Base-by-base conservation (phyloP, 2,888 invertebrate genomes). In the Caenorhabditis sp. region DNA sequence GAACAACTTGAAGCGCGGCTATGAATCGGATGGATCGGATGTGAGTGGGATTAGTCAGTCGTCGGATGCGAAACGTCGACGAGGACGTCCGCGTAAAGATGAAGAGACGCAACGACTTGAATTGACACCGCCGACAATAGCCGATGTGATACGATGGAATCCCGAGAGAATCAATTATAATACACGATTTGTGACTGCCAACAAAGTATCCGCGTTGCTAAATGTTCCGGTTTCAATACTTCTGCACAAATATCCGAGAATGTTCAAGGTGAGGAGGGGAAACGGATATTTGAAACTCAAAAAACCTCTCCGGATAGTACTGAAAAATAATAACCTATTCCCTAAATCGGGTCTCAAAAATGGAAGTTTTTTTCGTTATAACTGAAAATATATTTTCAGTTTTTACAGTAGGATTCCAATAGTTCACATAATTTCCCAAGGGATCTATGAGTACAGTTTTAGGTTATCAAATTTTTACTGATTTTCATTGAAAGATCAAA, bases 81-180 rank as follows among this genome's bases (percentile, higher is more conserved):
- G 77, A n/a, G 77, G 73, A 4, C 50, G 74, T 7, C 71, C 75
- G 52, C 63, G 75, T 8, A 75, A 77, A 72, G 78, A 78, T 21
- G 80, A 80, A 27, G 80, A 80, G 59, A 62, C 82, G 23, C 68
- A 84, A 21, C 70, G 85, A 53, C 73, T 82, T 57, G 86, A 86
- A 36, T 72, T 78, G 68, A 72, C 78, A 36, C 83, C 83, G 5
- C 76, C 84, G 25, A 78, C 78, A 14, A 53, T 70, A 50, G 54
- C 66, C n/a, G 85, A 86, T 50, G 81, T 84, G 23, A 56, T 69
- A 27, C 66, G 81, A 70, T 86, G 86, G 86, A 81, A 82, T 70
- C 85, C 85, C 14, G 84, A 83, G 7, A 73, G 86, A 8, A 74
- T 84, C 56, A 63, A 65, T 43, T 53, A 58, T 38, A 72, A 69